Percentiles rank a stretch among this genome's conserved stretches.
Evolutionary conservation across 2,888 invertebrate genomes (phyloP).

Genomic region (Augochlorella aurata): DNA sequence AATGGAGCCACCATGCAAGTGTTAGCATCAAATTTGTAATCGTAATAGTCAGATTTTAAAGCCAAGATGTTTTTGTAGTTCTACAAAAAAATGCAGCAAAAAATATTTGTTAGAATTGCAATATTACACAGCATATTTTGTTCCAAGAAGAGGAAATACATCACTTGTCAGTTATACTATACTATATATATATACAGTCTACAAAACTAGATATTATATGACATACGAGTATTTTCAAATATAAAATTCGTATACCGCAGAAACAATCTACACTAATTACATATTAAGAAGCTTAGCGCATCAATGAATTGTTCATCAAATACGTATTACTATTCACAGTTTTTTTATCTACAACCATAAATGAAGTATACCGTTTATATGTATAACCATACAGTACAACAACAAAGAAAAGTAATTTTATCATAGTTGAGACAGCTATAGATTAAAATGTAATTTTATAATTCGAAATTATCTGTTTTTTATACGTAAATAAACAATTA

Average conservation of each 20-base stretch:
- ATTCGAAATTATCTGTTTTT: conserved; percentile 14
- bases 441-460: conserved; percentile 19
- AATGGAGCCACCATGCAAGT: conserved; percentile 22
- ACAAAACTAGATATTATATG: conserved; percentile 40
- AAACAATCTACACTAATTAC: conserved; percentile 38
- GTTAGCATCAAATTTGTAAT: not conserved
- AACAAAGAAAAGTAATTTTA: conserved; percentile 12
- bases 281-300: conserved; percentile 19
- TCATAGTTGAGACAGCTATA: conserved; percentile 4
- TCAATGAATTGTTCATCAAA: conserved; percentile 12
- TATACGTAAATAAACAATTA: conserved; percentile 16
- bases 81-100: conserved; percentile 41
- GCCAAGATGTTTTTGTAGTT: conserved; percentile 23
- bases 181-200: conserved; percentile 36
- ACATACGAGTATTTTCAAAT: conserved; percentile 51
- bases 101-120: conserved; percentile 34
- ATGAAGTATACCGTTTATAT: conserved; percentile 32
- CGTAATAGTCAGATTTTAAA: conserved; percentile 30
- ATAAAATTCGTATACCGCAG: conserved; percentile 40
- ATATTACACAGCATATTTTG: conserved; percentile 25
- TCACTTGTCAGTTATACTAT: conserved; percentile 25
- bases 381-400: not conserved
- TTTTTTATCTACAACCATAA: conserved; percentile 30
- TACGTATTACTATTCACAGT: conserved; percentile 24
- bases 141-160: conserved; percentile 16